Evolutionary conservation across 2,888 invertebrate genomes (phyloP).

Genomic region (Melanargia galathea): DNA sequence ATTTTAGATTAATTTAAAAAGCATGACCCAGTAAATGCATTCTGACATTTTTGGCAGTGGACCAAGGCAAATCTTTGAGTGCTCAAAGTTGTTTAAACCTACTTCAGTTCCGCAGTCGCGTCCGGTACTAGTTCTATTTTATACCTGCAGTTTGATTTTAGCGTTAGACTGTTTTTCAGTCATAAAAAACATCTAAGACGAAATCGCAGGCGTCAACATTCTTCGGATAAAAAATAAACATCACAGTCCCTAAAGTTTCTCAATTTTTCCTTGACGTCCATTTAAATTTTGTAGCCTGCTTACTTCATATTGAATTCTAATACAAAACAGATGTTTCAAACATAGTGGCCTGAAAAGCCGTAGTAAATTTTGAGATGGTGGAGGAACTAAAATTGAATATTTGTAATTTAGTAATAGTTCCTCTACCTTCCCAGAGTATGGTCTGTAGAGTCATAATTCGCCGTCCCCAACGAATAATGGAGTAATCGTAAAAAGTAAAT

Average conservation of each 20-base stretch:
- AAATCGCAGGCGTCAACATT: not conserved
- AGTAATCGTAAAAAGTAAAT: too few species aligned
- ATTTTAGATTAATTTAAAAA: slow-evolving; percentile 14
- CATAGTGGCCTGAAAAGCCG: too few species aligned
- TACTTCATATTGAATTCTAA: not conserved
- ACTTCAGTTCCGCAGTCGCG: slow-evolving; percentile 19
- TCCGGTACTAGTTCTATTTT: slow-evolving; percentile 7
- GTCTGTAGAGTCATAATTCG: too few species aligned
- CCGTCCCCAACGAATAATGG: too few species aligned
- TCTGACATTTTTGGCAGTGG: slow-evolving; percentile 35
- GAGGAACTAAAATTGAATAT: too few species aligned
- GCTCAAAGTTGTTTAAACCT: slow-evolving; percentile 29
- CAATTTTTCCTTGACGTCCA: not conserved
- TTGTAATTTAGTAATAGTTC: too few species aligned
- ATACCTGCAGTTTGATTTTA: slow-evolving; percentile 15
- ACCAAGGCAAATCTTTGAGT: slow-evolving; percentile 37
- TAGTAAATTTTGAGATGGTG: too few species aligned
- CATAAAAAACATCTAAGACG: slow-evolving; percentile 7
- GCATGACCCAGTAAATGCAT: slow-evolving; percentile 40
- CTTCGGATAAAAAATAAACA: not conserved
- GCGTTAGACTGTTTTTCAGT: not conserved
- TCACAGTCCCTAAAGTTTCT: slow-evolving; percentile 3
- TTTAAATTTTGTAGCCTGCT: not conserved
- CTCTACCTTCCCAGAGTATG: too few species aligned
- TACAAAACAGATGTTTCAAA: too few species aligned